Percentiles rank a stretch among this genome's conserved stretches.
Evolutionary conservation across 2,888 invertebrate species (phyloP).

Genomic region (Lysandra coridon): DNA sequence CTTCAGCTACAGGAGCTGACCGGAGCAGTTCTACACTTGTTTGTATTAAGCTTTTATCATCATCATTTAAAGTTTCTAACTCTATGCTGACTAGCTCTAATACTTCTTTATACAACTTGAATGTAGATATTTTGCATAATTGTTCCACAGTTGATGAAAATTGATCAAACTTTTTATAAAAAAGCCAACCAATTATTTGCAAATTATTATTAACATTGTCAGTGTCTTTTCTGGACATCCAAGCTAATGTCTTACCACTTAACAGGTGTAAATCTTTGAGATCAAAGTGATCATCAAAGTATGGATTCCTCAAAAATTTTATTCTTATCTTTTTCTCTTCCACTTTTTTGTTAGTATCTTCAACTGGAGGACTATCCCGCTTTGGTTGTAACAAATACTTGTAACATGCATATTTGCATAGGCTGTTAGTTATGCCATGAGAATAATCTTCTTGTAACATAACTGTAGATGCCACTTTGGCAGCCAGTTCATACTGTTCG

Average conservation of each 20-base stretch:
- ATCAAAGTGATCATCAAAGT: slow-evolving; percentile 95
- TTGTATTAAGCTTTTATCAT: slow-evolving; percentile 49
- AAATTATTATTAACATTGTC: slow-evolving; percentile 79
- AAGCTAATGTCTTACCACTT: slow-evolving; percentile 90
- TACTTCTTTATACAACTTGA: slow-evolving; percentile 60
- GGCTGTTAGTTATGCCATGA: slow-evolving; percentile 83
- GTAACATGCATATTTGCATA: slow-evolving; percentile 88
- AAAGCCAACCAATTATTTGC: slow-evolving; percentile 83
- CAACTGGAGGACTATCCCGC: slow-evolving; percentile 43
- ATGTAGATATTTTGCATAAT: slow-evolving; percentile 48
- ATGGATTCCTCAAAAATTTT: slow-evolving; percentile 88
- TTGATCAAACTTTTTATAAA: slow-evolving; percentile 84
- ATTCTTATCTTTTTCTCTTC: slow-evolving; percentile 88
- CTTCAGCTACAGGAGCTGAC: slow-evolving; percentile 47
- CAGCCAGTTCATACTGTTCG: slow-evolving; percentile 85
- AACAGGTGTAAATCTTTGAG: slow-evolving; percentile 85
- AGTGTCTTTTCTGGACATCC: slow-evolving; percentile 76
- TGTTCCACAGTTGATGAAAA: slow-evolving; percentile 51
- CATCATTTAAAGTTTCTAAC: slow-evolving; percentile 45
- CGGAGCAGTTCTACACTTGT: slow-evolving; percentile 52
- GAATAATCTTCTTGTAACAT: slow-evolving; percentile 94
- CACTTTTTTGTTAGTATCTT: slow-evolving; percentile 56
- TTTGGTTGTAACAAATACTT: slow-evolving; percentile 80
- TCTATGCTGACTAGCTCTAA: slow-evolving; percentile 55
- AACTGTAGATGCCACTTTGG: slow-evolving; percentile 86